phyloP scores from a whole-genome alignment of 2,113 vertebrate genomes.

The Gymnobelideus leadbeateri region DNA sequence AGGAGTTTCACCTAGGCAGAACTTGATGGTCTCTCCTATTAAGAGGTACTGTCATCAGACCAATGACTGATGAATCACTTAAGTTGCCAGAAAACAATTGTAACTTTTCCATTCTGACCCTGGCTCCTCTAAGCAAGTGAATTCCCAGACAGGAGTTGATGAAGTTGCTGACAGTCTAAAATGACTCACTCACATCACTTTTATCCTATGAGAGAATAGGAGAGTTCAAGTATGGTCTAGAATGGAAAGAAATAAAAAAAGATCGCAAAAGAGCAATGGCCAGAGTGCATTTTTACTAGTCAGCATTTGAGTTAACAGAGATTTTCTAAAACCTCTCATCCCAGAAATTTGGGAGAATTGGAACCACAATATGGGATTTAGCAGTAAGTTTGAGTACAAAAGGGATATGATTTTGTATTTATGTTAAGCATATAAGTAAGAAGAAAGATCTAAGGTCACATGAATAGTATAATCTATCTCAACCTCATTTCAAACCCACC shows the following conservation, averaged over 20 bases:
- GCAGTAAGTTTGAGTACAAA: not conserved
- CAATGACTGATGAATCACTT: not conserved
- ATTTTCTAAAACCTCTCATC: not conserved
- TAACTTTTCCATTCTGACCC: not conserved
- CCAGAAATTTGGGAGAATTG: slow-evolving; percentile 18
- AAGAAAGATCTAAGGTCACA: not conserved
- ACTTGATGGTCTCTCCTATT: not conserved
- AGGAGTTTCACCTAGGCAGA: not conserved
- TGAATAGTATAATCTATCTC: not conserved
- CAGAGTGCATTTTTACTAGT: not conserved
- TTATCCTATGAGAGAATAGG: slow-evolving; percentile 31
- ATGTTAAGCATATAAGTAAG: not conserved
- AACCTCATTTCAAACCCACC: not conserved
- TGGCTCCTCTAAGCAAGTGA: not conserved
- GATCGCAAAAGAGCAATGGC: not conserved
- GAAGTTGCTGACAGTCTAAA: slow-evolving; percentile 18
- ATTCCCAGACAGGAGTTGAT: slow-evolving; percentile 24
- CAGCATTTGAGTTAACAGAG: not conserved
- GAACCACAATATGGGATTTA: not conserved
- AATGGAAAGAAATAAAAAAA: not conserved
- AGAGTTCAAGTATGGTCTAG: not conserved
- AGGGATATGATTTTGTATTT: not conserved
- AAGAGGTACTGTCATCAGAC: not conserved
- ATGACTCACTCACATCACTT: not conserved
- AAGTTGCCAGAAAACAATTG: not conserved